phyloP scores from a whole-genome alignment of 2,797 vertebrate genomes.

The Sibirionetta formosa region DNA sequence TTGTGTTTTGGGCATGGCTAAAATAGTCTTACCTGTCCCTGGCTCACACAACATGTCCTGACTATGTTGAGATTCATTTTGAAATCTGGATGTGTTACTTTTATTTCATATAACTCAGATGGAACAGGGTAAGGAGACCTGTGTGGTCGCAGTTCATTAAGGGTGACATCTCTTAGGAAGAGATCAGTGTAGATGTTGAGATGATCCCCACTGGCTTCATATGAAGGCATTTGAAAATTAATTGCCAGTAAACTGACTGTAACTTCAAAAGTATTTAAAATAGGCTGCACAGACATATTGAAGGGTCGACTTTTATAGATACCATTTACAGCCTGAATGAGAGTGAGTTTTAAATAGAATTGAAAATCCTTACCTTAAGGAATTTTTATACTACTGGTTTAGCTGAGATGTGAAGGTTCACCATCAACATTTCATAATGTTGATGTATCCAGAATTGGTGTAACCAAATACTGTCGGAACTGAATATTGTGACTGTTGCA shows the following conservation, averaged over 20 bases:
- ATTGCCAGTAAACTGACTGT: neutral
- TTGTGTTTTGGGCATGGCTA: neutral
- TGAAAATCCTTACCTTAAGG: neutral
- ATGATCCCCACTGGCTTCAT: neutral
- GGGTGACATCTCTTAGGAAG: neutral
- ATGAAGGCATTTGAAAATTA: neutral
- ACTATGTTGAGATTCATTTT: neutral
- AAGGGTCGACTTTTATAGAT: neutral
- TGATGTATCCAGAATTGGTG: neutral
- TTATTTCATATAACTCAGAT: neutral
- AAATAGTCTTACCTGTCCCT: neutral
- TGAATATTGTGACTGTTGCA: neutral
- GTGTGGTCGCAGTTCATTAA: neutral
- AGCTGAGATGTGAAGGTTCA: neutral
- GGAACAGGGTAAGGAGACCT: neutral
- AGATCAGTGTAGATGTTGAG: neutral
- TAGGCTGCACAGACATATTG: neutral
- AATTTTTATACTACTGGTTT: neutral
- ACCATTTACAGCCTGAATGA: neutral
- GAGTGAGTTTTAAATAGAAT: neutral
- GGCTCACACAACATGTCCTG: neutral
- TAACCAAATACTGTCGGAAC: neutral
- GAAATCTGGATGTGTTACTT: neutral
- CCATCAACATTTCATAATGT: neutral
- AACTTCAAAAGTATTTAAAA: constrained; percentile 19